Evolutionary conservation across 1,140 invertebrate species (phyloP), one percentile per base, ranked within the genome.

Genomic region (Manduca sexta): DNA sequence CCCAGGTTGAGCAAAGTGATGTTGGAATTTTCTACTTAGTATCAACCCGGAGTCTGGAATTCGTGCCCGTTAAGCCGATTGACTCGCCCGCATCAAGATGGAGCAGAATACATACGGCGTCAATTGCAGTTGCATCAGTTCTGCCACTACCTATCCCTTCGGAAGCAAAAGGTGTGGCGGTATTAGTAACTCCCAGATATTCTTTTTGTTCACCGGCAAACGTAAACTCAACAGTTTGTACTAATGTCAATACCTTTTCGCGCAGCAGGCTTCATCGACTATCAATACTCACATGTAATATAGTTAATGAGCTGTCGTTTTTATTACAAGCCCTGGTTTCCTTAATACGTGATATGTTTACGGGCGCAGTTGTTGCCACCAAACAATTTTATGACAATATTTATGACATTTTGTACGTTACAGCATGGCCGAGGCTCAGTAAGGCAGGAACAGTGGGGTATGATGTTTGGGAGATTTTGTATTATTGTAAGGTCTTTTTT

Each of bases 361-460:
- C 66, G 26, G 35, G 40, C 46, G 55, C 45, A 12, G 14, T 14
- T 38, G 35, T 46, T 54, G 59, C 40, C 60, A 53, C 49, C 69
- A 74, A 81, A 81, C 74, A 78, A 71, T 81, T 81, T 81, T 81
- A 78, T 65, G 73, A 70, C 69, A 63, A 52, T 70, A 74, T 81
- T 81, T 81, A 81, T 74, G 73, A 67, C 69, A 61, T 70, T 66
- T 42, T 74, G 72, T 77, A 65, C 56, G 53, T 58, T 61, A 56
- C 40, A 45, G 46, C 49, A 60, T 61, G 52, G 35, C 34, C 16
- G 35, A 6, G 12, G 35, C 16, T 38, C 35, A 14, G 35, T 38
- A 38, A 3, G 7, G 35, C 13, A 38, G 6, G n/a, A n/a, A n/a
- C n/a, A n/a, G n/a, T n/a, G n/a, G n/a, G n/a, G n/a, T n/a, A n/a